phyloP scores from a whole-genome alignment of 1,140 invertebrate genomes.

The Solenopsis fugax region DNA sequence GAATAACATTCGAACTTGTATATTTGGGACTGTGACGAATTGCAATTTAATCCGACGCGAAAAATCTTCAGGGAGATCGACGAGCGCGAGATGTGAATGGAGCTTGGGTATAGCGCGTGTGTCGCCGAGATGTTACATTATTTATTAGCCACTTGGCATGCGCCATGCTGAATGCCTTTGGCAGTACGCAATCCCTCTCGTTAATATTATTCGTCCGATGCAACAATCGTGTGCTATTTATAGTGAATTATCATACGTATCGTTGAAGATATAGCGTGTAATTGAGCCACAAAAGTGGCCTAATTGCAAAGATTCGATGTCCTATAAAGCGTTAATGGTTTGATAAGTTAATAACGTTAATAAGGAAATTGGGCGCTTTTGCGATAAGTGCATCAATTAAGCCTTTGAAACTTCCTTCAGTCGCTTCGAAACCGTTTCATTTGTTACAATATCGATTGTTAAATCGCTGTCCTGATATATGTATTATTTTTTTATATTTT shows the following conservation, averaged over 20 bases:
- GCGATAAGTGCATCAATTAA: no score
- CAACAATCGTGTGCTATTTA: conserved; percentile 33
- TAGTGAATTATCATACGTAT: not conserved
- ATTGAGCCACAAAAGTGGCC: not conserved
- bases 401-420: no score
- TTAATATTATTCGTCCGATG: conserved; percentile 38
- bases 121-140: conserved; percentile 27
- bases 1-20: not conserved
- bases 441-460: not conserved
- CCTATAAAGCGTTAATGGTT: no score
- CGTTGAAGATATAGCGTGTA: not conserved
- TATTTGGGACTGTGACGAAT: not conserved
- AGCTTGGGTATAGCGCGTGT: no score
- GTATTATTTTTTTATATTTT: no score
- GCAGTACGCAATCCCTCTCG: conserved; percentile 21
- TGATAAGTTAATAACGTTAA: no score
- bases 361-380: no score
- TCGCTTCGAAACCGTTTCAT: not conserved
- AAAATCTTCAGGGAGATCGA: not conserved
- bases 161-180: conserved; percentile 43
- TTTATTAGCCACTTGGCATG: conserved; percentile 26
- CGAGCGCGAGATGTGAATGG: not conserved
- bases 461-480: no score
- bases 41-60: not conserved
- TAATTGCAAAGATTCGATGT: no score